Conservation (phyloP, 2,113 vertebrate genomes). For the Triplophysa dalaica region DNA sequence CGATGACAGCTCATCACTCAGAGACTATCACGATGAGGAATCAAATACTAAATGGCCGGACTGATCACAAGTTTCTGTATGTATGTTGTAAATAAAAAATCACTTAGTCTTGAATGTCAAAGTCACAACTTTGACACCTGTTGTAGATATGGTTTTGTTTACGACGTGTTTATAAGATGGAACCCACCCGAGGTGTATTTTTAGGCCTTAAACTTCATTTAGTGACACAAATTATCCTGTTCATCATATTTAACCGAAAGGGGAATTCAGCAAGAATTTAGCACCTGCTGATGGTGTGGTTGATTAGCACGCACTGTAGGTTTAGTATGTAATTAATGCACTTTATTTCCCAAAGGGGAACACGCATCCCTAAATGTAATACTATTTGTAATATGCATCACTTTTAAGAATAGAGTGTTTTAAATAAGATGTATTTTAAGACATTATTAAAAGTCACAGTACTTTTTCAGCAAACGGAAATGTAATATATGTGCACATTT, state of each 20-base stretch:
- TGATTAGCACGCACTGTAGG: too few relatives aligned
- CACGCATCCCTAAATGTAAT: too few relatives aligned
- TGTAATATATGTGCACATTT: too few relatives aligned
- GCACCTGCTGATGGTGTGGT: too few relatives aligned
- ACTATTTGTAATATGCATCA: too few relatives aligned
- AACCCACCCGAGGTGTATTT: conserved; percentile 2
- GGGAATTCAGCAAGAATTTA: too few relatives aligned
- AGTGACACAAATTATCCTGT: not conserved
- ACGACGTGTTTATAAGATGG: not conserved
- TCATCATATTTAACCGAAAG: not conserved
- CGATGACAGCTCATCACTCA: conserved; percentile 25
- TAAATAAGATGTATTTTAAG: too few relatives aligned
- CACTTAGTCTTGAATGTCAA: not conserved
- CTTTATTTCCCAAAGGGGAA: too few relatives aligned
- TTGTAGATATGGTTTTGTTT: not conserved
- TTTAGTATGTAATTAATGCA: too few relatives aligned
- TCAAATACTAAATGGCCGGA: not conserved
- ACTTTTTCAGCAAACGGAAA: too few relatives aligned
- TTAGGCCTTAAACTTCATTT: not conserved
- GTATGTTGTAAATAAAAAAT: not conserved
- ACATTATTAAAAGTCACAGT: too few relatives aligned
- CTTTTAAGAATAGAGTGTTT: too few relatives aligned
- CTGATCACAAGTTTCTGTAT: conserved; percentile 13
- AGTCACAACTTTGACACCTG: conserved; percentile 10
- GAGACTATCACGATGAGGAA: not conserved